Evolutionary conservation across 2,888 invertebrate species (phyloP).

Genomic region (Diachrysia chrysitis): DNA sequence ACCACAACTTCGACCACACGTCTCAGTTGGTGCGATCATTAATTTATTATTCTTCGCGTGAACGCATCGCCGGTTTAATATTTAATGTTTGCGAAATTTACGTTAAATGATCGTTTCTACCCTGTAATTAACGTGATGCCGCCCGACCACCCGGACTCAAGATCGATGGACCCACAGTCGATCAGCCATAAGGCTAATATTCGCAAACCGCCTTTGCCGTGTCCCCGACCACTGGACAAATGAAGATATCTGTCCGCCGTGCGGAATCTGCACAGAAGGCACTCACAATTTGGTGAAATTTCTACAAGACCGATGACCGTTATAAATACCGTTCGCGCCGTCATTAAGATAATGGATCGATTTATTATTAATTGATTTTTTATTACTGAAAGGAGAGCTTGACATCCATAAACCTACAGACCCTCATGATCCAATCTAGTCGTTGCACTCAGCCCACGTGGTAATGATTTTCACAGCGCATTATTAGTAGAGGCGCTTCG

Average conservation of each 20-base stretch:
- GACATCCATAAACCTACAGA: neutral
- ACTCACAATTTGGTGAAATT: slow-evolving; percentile 74
- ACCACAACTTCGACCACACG: slow-evolving; percentile 42
- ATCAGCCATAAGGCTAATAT: slow-evolving; percentile 79
- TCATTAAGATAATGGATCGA: slow-evolving; percentile 78
- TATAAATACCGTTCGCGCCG: slow-evolving; percentile 77
- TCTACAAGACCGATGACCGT: slow-evolving; percentile 72
- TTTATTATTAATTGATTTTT: slow-evolving; percentile 52
- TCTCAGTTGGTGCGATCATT: slow-evolving; percentile 71
- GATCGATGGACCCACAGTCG: slow-evolving; percentile 81
- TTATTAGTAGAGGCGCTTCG: slow-evolving; percentile 66
- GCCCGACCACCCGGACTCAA: slow-evolving; percentile 81
- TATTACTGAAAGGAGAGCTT: neutral
- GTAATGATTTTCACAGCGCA: slow-evolving; percentile 64
- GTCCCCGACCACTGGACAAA: slow-evolving; percentile 74
- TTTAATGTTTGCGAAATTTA: slow-evolving; percentile 86
- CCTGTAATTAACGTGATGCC: slow-evolving; percentile 85
- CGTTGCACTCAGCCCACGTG: slow-evolving; percentile 46
- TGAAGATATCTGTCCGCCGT: slow-evolving; percentile 75
- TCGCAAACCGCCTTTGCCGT: slow-evolving; percentile 76
- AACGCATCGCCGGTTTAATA: slow-evolving; percentile 80
- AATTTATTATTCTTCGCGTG: slow-evolving; percentile 83
- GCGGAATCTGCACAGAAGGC: slow-evolving; percentile 49
- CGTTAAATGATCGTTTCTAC: slow-evolving; percentile 84
- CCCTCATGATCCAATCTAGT: neutral